Percentiles rank a stretch among this genome's conserved stretches.
Conservation (phyloP, 2,888 invertebrate species). For the Polia nebulosa region DNA sequence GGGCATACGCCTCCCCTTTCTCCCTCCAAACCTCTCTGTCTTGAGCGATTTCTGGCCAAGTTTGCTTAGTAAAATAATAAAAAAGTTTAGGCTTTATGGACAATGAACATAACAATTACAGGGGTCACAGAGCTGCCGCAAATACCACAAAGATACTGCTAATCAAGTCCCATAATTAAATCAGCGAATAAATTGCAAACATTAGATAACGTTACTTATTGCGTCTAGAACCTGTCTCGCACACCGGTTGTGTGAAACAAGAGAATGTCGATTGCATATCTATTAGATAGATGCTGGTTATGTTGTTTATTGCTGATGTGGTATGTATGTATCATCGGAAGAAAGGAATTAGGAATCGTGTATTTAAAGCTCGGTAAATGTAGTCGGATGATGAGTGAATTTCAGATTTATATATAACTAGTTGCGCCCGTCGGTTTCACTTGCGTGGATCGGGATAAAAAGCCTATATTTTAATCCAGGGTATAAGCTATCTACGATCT, state of each 20-base stretch:
- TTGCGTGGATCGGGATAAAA: too few species aligned
- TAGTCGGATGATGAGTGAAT: too few species aligned
- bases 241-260: conserved; percentile 44
- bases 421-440: too few species aligned
- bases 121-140: not conserved
- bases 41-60: too few species aligned
- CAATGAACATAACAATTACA: not conserved
- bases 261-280: conserved; percentile 49
- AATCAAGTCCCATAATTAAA: conserved; percentile 38
- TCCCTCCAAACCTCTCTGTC: too few species aligned
- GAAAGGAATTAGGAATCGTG: not conserved
- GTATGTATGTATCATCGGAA: not conserved
- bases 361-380: not conserved
- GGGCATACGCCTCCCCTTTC: too few species aligned
- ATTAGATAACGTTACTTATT: conserved; percentile 43
- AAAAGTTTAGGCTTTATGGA: too few species aligned
- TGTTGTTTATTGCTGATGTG: conserved; percentile 8
- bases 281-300: conserved; percentile 22
- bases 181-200: conserved; percentile 32
- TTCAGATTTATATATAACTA: too few species aligned
- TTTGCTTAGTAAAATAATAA: too few species aligned
- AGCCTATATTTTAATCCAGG: too few species aligned
- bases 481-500: too few species aligned
- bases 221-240: conserved; percentile 45
- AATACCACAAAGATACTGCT: not conserved